phyloP scores from a whole-genome alignment of 1,140 invertebrate species.

The Hyles vespertilio region DNA sequence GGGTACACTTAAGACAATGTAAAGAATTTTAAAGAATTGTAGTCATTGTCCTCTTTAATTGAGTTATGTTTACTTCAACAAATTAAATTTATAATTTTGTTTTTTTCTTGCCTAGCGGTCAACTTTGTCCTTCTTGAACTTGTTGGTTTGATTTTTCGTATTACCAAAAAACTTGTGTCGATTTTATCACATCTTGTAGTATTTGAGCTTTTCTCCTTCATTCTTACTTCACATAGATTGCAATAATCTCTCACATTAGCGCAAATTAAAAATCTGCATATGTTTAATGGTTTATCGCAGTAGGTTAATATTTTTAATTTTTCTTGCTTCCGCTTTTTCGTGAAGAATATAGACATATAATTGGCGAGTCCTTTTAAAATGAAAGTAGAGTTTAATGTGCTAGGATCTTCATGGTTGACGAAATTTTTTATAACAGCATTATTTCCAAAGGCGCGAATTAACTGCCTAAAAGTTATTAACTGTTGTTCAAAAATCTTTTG shows the following conservation, averaged over 20 bases:
- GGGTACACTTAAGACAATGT: no score
- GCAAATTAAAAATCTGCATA: slow-evolving; percentile 51
- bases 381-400: no score
- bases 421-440: neutral
- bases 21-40: no score
- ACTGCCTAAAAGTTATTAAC: slow-evolving; percentile 20
- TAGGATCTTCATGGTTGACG: no score
- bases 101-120: no score
- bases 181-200: slow-evolving; percentile 7
- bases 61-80: no score
- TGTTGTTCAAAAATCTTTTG: slow-evolving; percentile 15
- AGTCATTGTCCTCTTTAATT: no score
- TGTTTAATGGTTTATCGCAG: slow-evolving; percentile 30
- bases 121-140: neutral
- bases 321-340: slow-evolving; percentile 7
- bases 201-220: slow-evolving; percentile 8
- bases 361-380: no score
- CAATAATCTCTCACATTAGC: slow-evolving; percentile 38
- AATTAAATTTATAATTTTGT: no score
- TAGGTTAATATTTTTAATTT: slow-evolving; percentile 41
- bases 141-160: neutral
- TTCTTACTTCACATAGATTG: slow-evolving; percentile 42
- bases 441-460: slow-evolving; percentile 1
- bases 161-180: slow-evolving; percentile 13
- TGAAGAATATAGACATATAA: no score